Percentiles rank a stretch among this genome's conserved stretches.
Conservation (phyloP, 2,888 invertebrate genomes). For the Pandemis corylana region DNA sequence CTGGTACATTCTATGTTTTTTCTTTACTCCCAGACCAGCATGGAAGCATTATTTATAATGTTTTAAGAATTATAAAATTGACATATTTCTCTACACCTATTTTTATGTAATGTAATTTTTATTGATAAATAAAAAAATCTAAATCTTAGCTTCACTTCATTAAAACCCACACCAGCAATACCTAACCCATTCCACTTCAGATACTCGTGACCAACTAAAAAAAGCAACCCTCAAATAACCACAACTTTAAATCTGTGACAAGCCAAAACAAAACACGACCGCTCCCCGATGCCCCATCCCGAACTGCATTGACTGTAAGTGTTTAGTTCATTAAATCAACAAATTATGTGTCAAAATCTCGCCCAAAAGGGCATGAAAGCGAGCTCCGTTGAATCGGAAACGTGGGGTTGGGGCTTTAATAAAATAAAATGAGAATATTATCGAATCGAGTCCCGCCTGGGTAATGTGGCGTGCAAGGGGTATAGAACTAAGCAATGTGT, state of each 20-base stretch:
- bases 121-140: no score
- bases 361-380: conserved; percentile 63
- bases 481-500: conserved; percentile 43
- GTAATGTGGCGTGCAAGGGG: conserved; percentile 70
- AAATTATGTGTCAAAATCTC: conserved; percentile 76
- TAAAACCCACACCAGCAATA: no score
- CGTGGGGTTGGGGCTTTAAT: conserved; percentile 66
- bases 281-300: conserved; percentile 3
- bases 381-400: conserved; percentile 60
- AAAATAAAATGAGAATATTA: conserved; percentile 79
- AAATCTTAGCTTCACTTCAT: no score
- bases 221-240: background rate
- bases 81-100: no score
- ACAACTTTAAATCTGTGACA: background rate
- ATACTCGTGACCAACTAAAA: no score
- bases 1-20: no score
- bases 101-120: no score
- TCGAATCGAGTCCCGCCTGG: conserved; percentile 69
- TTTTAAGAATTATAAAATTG: no score
- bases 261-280: conserved; percentile 8
- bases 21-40: no score
- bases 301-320: conserved; percentile 30
- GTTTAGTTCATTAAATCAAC: conserved; percentile 73
- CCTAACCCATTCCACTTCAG: no score
- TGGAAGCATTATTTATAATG: no score